A percentile compares a stretch with the other conserved stretches of the same genome.
phyloP scores from a whole-genome alignment of 2,113 vertebrate species.

The Thymallus thymallus region DNA sequence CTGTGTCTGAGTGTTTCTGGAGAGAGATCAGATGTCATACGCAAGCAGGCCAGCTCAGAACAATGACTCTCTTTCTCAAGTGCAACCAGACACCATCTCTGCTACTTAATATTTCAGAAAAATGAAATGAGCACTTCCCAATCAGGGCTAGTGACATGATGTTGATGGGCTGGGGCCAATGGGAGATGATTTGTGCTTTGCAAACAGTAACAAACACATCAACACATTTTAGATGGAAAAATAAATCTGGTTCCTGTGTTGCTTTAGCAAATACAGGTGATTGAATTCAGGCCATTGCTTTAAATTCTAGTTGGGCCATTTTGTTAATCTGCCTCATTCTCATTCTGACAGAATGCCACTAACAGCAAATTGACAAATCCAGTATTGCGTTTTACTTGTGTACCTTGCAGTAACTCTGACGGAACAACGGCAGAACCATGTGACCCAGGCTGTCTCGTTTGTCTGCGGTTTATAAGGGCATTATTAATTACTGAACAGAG shows the following conservation, averaged over 20 bases:
- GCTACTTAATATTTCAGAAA: constrained; percentile 70
- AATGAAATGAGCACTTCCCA: constrained; percentile 44
- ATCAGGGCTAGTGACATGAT: constrained; percentile 26
- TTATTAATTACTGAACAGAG: constrained; percentile 17
- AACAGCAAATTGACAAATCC: background rate
- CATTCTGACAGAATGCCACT: background rate
- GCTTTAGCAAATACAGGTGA: background rate
- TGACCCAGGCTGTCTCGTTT: constrained; percentile 1
- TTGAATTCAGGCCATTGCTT: background rate
- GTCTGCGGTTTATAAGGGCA: background rate
- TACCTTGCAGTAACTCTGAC: background rate
- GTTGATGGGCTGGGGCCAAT: background rate
- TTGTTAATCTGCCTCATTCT: background rate
- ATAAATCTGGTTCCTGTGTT: background rate
- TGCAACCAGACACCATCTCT: constrained; percentile 63
- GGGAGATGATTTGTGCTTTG: background rate
- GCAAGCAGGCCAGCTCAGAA: constrained; percentile 37
- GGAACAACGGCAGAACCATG: background rate
- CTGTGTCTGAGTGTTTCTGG: constrained; percentile 53
- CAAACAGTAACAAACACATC: background rate
- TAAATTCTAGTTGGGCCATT: background rate
- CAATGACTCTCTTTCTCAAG: constrained; percentile 61
- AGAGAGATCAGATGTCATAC: constrained; percentile 65
- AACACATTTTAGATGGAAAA: background rate
- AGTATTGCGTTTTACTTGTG: no score